These are phyloP conservation scores for Oreochromis tanganicae DNA, from an alignment of 2,113 vertebrate genomes.

Conservation along the genomic window DNA sequence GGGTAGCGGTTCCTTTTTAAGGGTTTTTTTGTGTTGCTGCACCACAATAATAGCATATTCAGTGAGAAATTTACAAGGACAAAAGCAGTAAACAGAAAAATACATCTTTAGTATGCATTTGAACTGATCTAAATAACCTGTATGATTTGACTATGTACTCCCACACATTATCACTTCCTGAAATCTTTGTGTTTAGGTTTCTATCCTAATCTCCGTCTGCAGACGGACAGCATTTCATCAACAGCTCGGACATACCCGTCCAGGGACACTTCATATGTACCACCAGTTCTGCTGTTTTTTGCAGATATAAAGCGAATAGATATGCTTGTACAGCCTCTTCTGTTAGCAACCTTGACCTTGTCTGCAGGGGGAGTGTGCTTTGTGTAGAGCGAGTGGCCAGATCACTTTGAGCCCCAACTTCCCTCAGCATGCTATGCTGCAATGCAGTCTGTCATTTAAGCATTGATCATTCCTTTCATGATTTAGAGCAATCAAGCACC, in stretches of 20 bases:
- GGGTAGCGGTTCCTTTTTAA: neutral
- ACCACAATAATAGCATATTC: neutral
- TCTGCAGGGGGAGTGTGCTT: neutral
- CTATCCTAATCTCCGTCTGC: neutral
- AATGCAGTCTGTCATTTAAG: conserved; percentile 16
- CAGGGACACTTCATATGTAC: neutral
- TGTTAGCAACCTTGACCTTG: conserved; percentile 55
- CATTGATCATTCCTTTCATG: conserved; percentile 50
- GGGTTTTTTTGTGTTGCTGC: neutral
- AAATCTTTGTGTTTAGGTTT: neutral
- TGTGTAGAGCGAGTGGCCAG: neutral
- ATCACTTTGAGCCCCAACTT: conserved; percentile 1
- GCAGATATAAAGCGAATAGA: conserved; percentile 33
- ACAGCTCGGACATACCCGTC: neutral
- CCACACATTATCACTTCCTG: neutral
- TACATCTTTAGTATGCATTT: neutral
- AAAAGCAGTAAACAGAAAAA: neutral
- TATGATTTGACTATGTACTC: neutral
- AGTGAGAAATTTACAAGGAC: neutral
- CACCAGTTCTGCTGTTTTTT: neutral
- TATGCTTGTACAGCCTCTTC: conserved; percentile 16
- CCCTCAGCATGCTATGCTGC: neutral
- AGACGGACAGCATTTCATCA: neutral
- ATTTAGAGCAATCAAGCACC: conserved; percentile 56
- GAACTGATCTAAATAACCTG: neutral